These are phyloP conservation scores for Mus caroli DNA, from an alignment of 2,797 vertebrate species.

Conservation along the genomic window DNA sequence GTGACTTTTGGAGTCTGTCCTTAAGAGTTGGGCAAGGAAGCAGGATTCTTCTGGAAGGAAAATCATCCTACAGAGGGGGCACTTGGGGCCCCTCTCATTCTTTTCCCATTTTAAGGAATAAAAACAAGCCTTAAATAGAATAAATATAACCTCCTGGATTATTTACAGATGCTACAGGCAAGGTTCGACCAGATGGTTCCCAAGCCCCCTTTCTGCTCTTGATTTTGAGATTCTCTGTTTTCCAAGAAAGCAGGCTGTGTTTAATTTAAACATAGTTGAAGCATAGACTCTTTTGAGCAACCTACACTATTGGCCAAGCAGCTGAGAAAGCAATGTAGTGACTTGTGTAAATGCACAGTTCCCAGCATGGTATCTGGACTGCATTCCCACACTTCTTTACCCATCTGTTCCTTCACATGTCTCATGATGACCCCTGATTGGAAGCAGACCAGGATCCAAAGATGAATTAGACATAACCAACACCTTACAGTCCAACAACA, in stretches of 20 bases:
- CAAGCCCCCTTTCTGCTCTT: neutral
- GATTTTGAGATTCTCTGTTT: slow-evolving; percentile 54
- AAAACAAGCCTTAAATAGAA: slow-evolving; percentile 45
- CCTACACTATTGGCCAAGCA: neutral
- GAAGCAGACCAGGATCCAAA: neutral
- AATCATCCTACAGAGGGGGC: neutral
- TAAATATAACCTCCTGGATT: slow-evolving; percentile 45
- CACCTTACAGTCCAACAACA: neutral
- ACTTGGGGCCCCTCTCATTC: neutral
- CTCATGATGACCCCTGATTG: neutral
- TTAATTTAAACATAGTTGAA: slow-evolving; percentile 62
- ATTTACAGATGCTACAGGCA: slow-evolving; percentile 4
- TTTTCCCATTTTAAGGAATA: slow-evolving; percentile 7
- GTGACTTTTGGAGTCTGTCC: slow-evolving; percentile 14
- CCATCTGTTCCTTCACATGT: slow-evolving; percentile 6
- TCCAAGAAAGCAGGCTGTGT: slow-evolving; percentile 63
- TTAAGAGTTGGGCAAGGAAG: slow-evolving; percentile 21
- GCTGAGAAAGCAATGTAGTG: neutral
- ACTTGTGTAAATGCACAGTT: neutral
- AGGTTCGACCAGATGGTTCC: slow-evolving; percentile 32
- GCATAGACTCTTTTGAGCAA: neutral
- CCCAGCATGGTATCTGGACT: neutral
- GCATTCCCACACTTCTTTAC: neutral
- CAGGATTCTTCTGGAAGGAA: slow-evolving; percentile 22
- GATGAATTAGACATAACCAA: neutral